Base-by-base conservation (phyloP, 2,888 invertebrate species). In the Autographa gamma region DNA sequence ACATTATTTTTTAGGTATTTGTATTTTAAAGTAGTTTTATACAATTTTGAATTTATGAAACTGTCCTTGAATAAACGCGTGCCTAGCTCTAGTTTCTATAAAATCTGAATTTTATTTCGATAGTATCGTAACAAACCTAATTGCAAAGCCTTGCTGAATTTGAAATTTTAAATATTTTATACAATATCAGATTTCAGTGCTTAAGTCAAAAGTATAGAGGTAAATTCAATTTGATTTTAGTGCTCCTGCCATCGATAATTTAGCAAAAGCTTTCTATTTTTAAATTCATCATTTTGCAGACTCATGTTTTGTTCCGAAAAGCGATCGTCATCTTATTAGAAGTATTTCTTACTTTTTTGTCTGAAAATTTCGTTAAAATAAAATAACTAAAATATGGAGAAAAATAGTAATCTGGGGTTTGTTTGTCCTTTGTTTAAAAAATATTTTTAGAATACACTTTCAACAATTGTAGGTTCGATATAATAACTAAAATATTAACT, bases 191-290 rank as follows among this genome's bases (percentile, higher is more conserved):
- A 67, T 66, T 41, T 65, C 74, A 67, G 70, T 41, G 67, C 41
- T 66, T 11, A 38, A 73, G 34, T 70, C 66, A 60, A 25, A 63
- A 74, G 71, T 52, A 56, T 74, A 25, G 4, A 19, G 13, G 3
- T 60, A 61, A 60, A 74, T 80, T 79, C 80, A 77, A 79, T 80
- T 77, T 79, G 69, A 61, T 77, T 80, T 79, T 77, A 80, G 60
- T 69, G 66, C 64, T 63, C 31, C 41, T 69, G 38, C 64, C 56
- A 14, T 38, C 18, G 32, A 60, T 52, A 74, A 60, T 64, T 34
- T 65, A 43, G 31, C 31, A 18, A 31, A 52, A 63, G 8, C 6
- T 62, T 58, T 63, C 16, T 64, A 31, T 63, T 31, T 41, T 25
- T 32, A 41, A 74, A 74, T 59, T n/a, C 62, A 56, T 64, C n/a